A percentile compares a stretch with the other conserved stretches of the same genome.
Evolutionary conservation across 2,888 invertebrate species (phyloP).

Genomic region (Eilema caniola): DNA sequence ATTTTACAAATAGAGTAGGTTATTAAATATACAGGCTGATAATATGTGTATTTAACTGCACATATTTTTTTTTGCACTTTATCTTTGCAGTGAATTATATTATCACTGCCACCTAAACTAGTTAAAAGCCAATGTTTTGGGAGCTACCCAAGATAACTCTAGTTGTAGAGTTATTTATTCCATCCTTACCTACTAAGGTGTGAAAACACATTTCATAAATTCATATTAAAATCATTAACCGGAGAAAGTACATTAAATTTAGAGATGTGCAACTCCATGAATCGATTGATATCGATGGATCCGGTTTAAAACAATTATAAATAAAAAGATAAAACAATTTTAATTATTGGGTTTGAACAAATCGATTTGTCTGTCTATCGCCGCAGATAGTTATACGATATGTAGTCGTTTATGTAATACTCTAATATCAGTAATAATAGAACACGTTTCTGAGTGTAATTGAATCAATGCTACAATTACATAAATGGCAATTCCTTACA

Average conservation of each 20-base stretch:
- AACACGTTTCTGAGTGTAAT: constrained; percentile 33
- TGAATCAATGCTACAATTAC: constrained; percentile 18
- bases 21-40: background rate
- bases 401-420: constrained; percentile 29
- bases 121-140: background rate
- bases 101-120: background rate
- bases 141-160: background rate
- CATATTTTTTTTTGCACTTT: too few relatives aligned
- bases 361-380: constrained; percentile 33
- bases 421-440: constrained; percentile 20
- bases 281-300: constrained; percentile 27
- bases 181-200: too few relatives aligned
- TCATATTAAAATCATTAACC: constrained; percentile 19
- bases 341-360: constrained; percentile 43
- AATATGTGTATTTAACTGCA: too few relatives aligned
- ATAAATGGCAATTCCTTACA: constrained; percentile 15
- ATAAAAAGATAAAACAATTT: constrained; percentile 30
- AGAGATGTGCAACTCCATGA: constrained; percentile 28
- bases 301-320: constrained; percentile 27
- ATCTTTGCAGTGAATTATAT: too few relatives aligned
- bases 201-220: background rate
- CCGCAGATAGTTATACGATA: constrained; percentile 20
- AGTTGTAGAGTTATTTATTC: too few relatives aligned
- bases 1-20: too few relatives aligned
- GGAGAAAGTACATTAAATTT: constrained; percentile 39